These are phyloP conservation scores for Protonibea diacanthus DNA, from an alignment of 2,797 vertebrate species.

Conservation along the genomic window DNA sequence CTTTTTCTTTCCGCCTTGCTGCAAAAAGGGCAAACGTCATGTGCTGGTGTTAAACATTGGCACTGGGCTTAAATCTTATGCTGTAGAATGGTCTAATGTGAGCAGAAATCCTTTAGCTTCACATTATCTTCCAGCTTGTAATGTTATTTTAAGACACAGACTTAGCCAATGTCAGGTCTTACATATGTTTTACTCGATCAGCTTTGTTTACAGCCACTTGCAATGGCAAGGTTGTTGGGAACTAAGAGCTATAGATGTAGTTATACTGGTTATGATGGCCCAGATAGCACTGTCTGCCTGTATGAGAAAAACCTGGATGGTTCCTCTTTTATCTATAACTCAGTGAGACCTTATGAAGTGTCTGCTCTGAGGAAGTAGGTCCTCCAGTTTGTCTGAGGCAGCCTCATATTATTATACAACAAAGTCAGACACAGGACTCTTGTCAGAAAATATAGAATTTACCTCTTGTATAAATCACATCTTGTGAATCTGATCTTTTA, in stretches of 20 bases:
- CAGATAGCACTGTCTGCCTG: background rate
- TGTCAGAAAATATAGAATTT: conserved; percentile 11
- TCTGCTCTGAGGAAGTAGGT: conserved; percentile 31
- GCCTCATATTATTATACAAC: conserved; percentile 30
- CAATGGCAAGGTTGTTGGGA: background rate
- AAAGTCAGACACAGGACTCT: background rate
- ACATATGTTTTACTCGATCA: background rate
- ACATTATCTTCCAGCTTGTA: background rate
- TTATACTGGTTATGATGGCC: background rate
- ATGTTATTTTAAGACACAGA: conserved; percentile 29
- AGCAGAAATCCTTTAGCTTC: background rate
- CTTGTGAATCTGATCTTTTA: background rate
- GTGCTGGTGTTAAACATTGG: background rate
- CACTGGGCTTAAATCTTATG: background rate
- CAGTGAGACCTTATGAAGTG: conserved; percentile 35
- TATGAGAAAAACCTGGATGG: conserved; percentile 5
- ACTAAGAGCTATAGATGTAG: background rate
- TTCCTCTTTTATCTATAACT: conserved; percentile 29
- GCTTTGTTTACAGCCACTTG: background rate
- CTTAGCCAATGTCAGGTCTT: background rate
- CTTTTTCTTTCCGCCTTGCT: background rate
- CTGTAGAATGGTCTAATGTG: background rate
- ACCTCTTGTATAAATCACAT: background rate
- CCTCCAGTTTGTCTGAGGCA: conserved; percentile 26
- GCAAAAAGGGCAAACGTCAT: background rate